Base-by-base conservation (phyloP, 2,113 vertebrate genomes). In the Labeo catla region DNA sequence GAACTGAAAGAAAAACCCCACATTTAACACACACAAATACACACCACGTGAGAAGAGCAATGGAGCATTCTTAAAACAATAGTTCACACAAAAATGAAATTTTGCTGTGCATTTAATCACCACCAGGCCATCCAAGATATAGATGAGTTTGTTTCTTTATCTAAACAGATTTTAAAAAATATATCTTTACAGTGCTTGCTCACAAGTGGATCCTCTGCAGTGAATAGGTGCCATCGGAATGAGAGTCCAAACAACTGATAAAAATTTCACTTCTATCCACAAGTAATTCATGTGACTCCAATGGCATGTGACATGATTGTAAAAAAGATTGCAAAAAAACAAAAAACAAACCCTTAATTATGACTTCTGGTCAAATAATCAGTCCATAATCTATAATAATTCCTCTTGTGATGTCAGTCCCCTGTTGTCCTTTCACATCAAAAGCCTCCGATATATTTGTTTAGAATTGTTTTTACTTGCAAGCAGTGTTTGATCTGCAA, bases 1-100 rank as follows among this genome's bases (percentile, higher is more conserved):
- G 93, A 85, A 99, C 98, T 99, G 89, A 1, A 65, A 10, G 15
- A 90, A 19, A 61, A 87, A 3, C 45, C 0, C 84, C 16, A 83
- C 1, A 72, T 57, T 21, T 57, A 57, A 57, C 16, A 21, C 54
- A 8, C 7, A 57, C 19, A 57, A 57, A 57, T 57, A 57, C 7
- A 57, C 54, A 59, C 4, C 28, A 72, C 9, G 82, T 15, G 63
- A 66, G 28, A 36, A 76, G 21, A 61, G 57, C 8, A 19, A n/a
- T n/a, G 6, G 34, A 77, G 9, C 13, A 12, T 52, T 50, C 2
- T 52, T 23, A 15, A 61, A 61, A 19, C 57, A 9, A 61, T 0
- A n/a, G 0, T 4, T 61, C 4, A 61, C 8, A 7, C 7, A 1
- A 61, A 61, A 61, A 9, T 21, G 0, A 59, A 19, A 61, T n/a